Conservation (phyloP, 2,888 invertebrate genomes). For the Phlogophora meticulosa region DNA sequence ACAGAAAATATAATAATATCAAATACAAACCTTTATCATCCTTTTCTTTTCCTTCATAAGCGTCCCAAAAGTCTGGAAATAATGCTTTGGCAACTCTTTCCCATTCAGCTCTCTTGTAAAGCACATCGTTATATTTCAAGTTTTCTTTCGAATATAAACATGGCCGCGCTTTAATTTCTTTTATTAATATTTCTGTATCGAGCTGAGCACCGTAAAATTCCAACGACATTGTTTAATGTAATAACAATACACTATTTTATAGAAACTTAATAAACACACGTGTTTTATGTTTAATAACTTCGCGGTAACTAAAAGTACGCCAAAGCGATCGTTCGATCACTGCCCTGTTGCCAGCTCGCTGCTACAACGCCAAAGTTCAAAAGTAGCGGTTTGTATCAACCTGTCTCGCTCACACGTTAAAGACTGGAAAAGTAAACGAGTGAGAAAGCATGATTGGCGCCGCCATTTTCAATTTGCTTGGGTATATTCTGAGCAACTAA, state of each 20-base stretch:
- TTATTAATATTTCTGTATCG: constrained; percentile 32
- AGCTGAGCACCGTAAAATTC: neutral
- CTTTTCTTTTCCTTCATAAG: constrained; percentile 10
- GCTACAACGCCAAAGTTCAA: neutral
- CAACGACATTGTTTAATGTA: constrained; percentile 3
- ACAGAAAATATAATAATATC: neutral
- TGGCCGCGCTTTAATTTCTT: constrained; percentile 29
- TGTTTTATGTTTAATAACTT: neutral
- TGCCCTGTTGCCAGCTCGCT: constrained; percentile 25
- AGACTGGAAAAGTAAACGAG: neutral
- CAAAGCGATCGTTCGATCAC: neutral
- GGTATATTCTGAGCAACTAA: constrained; percentile 6
- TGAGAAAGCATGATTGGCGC: neutral
- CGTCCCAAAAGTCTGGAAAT: constrained; percentile 20
- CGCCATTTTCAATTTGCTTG: constrained; percentile 7
- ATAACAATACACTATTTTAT: neutral
- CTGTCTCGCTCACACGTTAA: constrained; percentile 8
- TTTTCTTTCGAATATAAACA: constrained; percentile 28
- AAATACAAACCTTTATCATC: constrained; percentile 20
- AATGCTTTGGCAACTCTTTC: constrained; percentile 12
- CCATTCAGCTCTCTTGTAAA: constrained; percentile 23
- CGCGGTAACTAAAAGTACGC: constrained; percentile 34
- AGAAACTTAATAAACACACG: no score
- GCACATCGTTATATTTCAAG: constrained; percentile 11
- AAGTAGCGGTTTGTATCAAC: neutral